Percentiles rank a stretch among this genome's conserved stretches.
phyloP scores from a whole-genome alignment of 1,140 invertebrate genomes.

The Caenorhabditis tropicalis region DNA sequence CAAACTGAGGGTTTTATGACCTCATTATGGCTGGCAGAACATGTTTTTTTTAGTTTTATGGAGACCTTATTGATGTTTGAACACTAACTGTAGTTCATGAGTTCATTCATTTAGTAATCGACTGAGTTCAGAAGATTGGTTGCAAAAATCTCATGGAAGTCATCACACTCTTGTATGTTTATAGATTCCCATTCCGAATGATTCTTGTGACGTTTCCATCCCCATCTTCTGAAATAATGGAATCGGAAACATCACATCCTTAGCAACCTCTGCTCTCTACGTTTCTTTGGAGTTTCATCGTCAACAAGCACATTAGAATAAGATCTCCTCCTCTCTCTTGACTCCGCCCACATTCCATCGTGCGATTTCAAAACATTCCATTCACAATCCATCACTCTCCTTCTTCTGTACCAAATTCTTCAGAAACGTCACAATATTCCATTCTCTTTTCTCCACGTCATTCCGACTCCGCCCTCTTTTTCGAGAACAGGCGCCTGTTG shows the following conservation, averaged over 20 bases:
- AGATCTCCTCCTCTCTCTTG: not conserved
- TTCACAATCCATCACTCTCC: not conserved
- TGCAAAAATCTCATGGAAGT: too few species aligned
- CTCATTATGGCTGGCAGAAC: not conserved
- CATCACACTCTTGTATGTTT: too few species aligned
- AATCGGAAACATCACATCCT: not conserved
- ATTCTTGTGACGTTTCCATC: not conserved
- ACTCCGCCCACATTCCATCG: not conserved
- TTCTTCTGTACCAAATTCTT: too few species aligned
- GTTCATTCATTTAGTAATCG: too few species aligned
- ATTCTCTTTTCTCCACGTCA: not conserved
- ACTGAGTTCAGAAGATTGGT: too few species aligned
- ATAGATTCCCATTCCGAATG: too few species aligned
- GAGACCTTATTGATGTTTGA: not conserved
- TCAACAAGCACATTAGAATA: not conserved
- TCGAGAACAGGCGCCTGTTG: constrained; percentile 14
- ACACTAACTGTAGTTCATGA: not conserved
- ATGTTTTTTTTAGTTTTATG: not conserved
- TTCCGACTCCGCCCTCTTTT: not conserved
- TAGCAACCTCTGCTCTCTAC: constrained; percentile 23
- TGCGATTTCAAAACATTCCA: not conserved
- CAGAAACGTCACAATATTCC: not conserved
- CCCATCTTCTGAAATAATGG: not conserved
- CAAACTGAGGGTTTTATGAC: not conserved
- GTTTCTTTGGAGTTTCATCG: not conserved